Evolutionary conservation across 2,888 invertebrate species (phyloP).

Genomic region (Loripinus fragilis): DNA sequence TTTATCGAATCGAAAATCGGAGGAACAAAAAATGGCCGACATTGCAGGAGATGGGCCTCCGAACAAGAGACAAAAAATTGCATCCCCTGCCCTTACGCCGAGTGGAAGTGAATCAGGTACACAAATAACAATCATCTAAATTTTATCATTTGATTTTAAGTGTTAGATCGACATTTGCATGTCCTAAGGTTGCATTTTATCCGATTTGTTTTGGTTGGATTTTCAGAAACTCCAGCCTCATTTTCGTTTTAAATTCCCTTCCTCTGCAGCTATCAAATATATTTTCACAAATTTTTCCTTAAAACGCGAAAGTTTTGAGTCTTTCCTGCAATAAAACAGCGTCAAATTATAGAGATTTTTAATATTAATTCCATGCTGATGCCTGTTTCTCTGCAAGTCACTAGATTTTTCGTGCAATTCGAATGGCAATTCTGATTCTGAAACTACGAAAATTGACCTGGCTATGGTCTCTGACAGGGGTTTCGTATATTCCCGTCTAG

Average conservation of each 20-base stretch:
- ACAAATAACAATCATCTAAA: not conserved
- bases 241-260: constrained; percentile 38
- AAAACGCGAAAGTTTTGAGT: not conserved
- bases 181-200: constrained; percentile 8
- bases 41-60: constrained; percentile 91
- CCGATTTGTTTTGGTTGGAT: constrained; percentile 45
- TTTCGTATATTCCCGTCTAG: too few relatives aligned
- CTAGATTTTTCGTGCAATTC: too few relatives aligned
- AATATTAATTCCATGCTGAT: too few relatives aligned
- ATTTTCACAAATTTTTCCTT: not conserved
- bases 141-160: not conserved
- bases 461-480: too few relatives aligned
- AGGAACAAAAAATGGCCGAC: constrained; percentile 60
- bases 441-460: too few relatives aligned
- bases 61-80: constrained; percentile 97
- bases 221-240: constrained; percentile 51
- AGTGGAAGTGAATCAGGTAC: constrained; percentile 76
- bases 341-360: too few relatives aligned
- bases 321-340: too few relatives aligned
- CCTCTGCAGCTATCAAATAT: not conserved
- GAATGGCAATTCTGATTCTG: too few relatives aligned
- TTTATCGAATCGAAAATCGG: constrained; percentile 47
- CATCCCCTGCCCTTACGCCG: constrained; percentile 73
- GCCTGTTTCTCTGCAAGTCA: too few relatives aligned
- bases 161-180: not conserved